A percentile compares a stretch with the other conserved stretches of the same genome.
These are phyloP conservation scores for Oreochromis spilurus DNA, from an alignment of 2,113 vertebrate genomes.

Conservation along the genomic window DNA sequence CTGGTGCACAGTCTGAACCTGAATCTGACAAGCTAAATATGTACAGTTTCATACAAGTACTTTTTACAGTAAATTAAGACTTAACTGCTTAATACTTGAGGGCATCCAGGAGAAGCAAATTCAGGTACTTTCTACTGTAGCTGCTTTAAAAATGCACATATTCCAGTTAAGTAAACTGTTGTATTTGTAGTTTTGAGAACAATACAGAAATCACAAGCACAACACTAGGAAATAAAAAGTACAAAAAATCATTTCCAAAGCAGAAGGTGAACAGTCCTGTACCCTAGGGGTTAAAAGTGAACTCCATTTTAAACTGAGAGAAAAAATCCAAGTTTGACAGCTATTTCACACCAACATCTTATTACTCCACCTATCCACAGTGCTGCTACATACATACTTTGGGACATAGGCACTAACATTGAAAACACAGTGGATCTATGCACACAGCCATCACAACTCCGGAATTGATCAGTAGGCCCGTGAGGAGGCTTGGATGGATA, in stretches of 20 bases:
- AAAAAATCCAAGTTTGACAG: not conserved
- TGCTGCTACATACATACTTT: constrained; percentile 61
- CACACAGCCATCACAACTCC: constrained; percentile 24
- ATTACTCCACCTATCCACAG: constrained; percentile 29
- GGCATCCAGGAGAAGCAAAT: constrained; percentile 11
- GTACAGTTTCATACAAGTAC: not conserved
- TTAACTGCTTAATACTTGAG: not conserved
- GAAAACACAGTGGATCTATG: constrained; percentile 23
- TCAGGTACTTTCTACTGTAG: constrained; percentile 6
- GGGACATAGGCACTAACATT: constrained; percentile 39
- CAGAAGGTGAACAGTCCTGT: constrained; percentile 48
- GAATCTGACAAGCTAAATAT: not conserved
- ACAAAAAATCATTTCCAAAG: constrained; percentile 38
- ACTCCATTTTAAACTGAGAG: constrained; percentile 8
- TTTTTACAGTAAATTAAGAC: constrained; percentile 46
- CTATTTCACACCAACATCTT: constrained; percentile 11
- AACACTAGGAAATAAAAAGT: constrained; percentile 4
- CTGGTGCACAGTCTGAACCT: not conserved
- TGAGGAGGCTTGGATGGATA: constrained; percentile 24
- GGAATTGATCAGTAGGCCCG: constrained; percentile 61
- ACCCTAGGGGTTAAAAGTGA: constrained; percentile 22
- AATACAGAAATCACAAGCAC: constrained; percentile 54
- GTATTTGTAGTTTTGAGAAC: constrained; percentile 36
- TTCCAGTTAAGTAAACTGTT: constrained; percentile 63
- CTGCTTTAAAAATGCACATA: constrained; percentile 41